Base-by-base conservation (phyloP, 2,888 invertebrate species). In the Eudemis profundana region DNA sequence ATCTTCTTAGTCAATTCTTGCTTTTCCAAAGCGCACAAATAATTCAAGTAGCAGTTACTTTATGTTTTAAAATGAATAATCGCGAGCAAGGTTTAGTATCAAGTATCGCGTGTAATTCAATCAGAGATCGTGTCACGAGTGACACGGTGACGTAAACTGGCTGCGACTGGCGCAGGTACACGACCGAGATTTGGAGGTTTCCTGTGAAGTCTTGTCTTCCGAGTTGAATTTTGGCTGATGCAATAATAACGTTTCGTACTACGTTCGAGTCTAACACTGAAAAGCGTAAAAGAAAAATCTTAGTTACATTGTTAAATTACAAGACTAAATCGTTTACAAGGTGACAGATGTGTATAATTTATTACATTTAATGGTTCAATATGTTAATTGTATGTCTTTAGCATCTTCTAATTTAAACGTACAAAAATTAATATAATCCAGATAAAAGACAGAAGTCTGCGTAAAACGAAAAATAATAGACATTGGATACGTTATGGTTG, bases 201-300 rank as follows among this genome's bases (percentile, higher is more conserved):
- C 12, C 15, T 23, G 23, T 15, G 19, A 14, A 40, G 7, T n/a
- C 15, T 10, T 29, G 10, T 29, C 19, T 40, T 10, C 33, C 15
- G 27, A 54, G 14, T 27, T 23, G 17, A 29, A 15, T n/a, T 4
- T 23, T 64, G 69, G 72, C 65, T 66, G 65, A 66, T 61, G 65
- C 65, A 66, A 66, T n/a, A 61, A 27, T 56, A 54, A 68, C 76
- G 73, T 75, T 76, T 68, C 76, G 51, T 70, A 74, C 17, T 40
- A 69, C 69, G 56, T 50, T 7, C 4, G 7, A 2, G 15, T 1
- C 4, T 21, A 14, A 36, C 19, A 46, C 17, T 8, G 14, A 17
- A 46, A n/a, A 14, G 17, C n/a, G 42, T 21, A 23, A 2, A 10
- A 10, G 4, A 21, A 17, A 50, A 12, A 5, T 27, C 10, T 27